These are phyloP conservation scores for Lutjanus argentimaculatus DNA, from an alignment of 2,797 vertebrate genomes.

Conservation along the genomic window DNA sequence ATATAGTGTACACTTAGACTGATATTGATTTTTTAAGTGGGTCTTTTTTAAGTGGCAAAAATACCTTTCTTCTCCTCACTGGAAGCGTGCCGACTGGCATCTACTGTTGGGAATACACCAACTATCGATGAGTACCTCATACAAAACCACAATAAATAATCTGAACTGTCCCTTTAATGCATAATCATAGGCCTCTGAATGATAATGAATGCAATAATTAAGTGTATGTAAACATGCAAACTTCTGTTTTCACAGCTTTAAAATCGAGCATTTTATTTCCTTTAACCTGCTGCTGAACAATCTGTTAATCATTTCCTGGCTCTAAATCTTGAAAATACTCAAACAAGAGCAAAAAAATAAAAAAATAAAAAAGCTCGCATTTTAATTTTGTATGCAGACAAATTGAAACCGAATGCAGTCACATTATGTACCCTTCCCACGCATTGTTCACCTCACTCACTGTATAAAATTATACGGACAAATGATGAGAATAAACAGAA, in stretches of 20 bases:
- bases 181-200: constrained; percentile 9
- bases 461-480: constrained; percentile 53
- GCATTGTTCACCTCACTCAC: constrained; percentile 46
- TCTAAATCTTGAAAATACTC: neutral
- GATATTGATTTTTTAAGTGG: too few relatives aligned
- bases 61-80: too few relatives aligned
- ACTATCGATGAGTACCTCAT: too few relatives aligned
- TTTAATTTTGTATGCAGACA: constrained; percentile 20
- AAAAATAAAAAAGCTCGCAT: neutral
- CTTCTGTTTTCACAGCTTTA: constrained; percentile 15
- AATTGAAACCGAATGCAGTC: constrained; percentile 36
- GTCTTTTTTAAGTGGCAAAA: too few relatives aligned
- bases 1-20: too few relatives aligned
- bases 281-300: constrained; percentile 23
- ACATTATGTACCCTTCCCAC: constrained; percentile 34
- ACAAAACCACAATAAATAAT: too few relatives aligned
- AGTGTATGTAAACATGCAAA: constrained; percentile 1
- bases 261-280: constrained; percentile 12
- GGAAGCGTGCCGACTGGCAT: too few relatives aligned
- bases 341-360: neutral
- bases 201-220: neutral
- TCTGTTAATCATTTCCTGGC: constrained; percentile 15
- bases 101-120: too few relatives aligned
- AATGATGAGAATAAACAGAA: constrained; percentile 68
- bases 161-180: neutral